Evolutionary conservation across 2,797 vertebrate species (phyloP), one percentile per base, ranked within the genome.

Genomic region (Garrulus glandarius): DNA sequence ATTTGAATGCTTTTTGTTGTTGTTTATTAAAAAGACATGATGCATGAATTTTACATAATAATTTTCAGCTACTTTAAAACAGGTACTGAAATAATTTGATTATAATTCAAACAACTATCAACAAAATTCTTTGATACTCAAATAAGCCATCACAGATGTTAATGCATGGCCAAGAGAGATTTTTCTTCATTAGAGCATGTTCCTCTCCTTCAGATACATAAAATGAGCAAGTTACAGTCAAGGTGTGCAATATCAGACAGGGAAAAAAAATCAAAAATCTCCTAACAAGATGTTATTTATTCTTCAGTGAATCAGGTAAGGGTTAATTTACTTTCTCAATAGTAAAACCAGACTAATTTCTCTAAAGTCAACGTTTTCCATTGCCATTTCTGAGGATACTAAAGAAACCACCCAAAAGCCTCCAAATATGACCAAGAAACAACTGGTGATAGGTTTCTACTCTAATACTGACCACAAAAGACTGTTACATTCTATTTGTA

Each of bases 111-210:
- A 53, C 36, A 70, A 74, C 27, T 57, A 55, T 57, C 84, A 84
- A 65, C 85, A 96, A 93, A 96, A 97, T 89, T 77, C 34, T 93
- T 94, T 97, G 87, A 93, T 94, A 91, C 53, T 78, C 75, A 95
- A 94, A 93, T 96, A 96, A 96, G 79, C 87, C 64, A 93, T 96
- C 83, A 89, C 68, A 94, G 90, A 69, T 74, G 60, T 85, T 96
- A 88, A 84, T 44, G 56, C 61, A 79, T 67, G 64, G 84, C 67
- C 90, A 95, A 79, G 85, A 95, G 84, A 96, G 72, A 75, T 63
- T 91, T 93, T 93, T 60, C 95, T 82, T 86, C 77, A 68, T 71
- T 41, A 78, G 36, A 83, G 19, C 47, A 46, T 34, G 13, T 9
- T 41, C 70, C 55, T 92, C 49, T 87, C 70, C 68, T 85, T 53